phyloP scores from a whole-genome alignment of 2,888 invertebrate species.

The Phortica magna region DNA sequence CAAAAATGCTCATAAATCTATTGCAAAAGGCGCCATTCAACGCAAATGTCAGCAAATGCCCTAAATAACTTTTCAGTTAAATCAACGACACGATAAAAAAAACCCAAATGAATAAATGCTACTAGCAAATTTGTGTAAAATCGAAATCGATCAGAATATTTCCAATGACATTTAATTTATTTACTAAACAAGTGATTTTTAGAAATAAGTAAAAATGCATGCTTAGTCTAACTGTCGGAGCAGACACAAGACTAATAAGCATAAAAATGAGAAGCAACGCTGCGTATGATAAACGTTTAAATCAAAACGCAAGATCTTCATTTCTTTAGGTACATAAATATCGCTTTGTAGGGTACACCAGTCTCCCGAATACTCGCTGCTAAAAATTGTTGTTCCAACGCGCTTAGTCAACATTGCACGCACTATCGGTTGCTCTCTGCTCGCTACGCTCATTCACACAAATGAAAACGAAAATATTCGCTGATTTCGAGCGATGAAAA shows the following conservation, averaged over 20 bases:
- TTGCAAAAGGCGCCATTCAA: constrained; percentile 28
- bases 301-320: too few relatives aligned
- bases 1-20: constrained; percentile 29
- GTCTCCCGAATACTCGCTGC: not conserved
- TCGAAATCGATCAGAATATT: too few relatives aligned
- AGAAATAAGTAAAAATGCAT: too few relatives aligned
- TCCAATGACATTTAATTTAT: too few relatives aligned
- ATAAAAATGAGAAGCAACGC: not conserved
- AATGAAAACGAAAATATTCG: constrained; percentile 61
- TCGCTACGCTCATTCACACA: constrained; percentile 31
- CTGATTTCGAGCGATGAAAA: too few relatives aligned
- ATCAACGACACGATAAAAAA: constrained; percentile 34
- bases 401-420: not conserved
- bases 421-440: not conserved
- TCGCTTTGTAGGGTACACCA: not conserved
- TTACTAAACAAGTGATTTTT: too few relatives aligned
- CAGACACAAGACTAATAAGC: too few relatives aligned
- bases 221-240: too few relatives aligned
- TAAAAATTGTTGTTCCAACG: not conserved
- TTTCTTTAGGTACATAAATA: too few relatives aligned
- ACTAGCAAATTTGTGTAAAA: too few relatives aligned
- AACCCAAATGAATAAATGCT: constrained; percentile 9
- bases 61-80: constrained; percentile 55
- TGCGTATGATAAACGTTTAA: constrained; percentile 45
- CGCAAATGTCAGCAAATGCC: constrained; percentile 61